These are phyloP conservation scores for Drosophila acutilabella DNA, from an alignment of 2,888 invertebrate genomes.

Conservation along the genomic window DNA sequence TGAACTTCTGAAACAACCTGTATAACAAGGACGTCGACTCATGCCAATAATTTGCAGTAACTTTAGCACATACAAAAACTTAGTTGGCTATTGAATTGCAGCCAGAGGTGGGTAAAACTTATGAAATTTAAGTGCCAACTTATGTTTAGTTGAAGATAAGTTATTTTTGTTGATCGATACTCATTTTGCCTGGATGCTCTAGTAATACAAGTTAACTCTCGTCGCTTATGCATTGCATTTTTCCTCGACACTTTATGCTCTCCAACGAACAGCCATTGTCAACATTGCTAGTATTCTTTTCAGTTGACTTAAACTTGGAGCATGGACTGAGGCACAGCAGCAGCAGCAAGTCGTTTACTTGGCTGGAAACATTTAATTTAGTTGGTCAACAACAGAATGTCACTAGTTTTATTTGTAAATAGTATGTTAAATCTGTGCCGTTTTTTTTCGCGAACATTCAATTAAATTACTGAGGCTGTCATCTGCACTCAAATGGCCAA, in stretches of 20 bases:
- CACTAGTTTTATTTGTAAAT: not conserved
- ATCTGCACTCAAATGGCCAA: not conserved
- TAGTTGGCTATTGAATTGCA: slow-evolving; percentile 8
- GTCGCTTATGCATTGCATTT: slow-evolving; percentile 24
- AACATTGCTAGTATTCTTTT: not conserved
- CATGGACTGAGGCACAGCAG: not conserved
- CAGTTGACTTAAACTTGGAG: slow-evolving; percentile 26
- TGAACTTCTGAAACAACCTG: slow-evolving; percentile 17
- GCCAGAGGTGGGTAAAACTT: not conserved
- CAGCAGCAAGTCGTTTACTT: not conserved
- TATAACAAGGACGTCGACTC: slow-evolving; percentile 12
- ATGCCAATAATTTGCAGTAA: slow-evolving; percentile 9
- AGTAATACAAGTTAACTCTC: slow-evolving; percentile 23
- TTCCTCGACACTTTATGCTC: slow-evolving; percentile 4
- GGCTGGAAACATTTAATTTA: slow-evolving; percentile 32
- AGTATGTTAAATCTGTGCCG: not conserved
- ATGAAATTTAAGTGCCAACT: slow-evolving; percentile 11
- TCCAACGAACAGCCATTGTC: slow-evolving; percentile 18
- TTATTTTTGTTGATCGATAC: slow-evolving; percentile 38
- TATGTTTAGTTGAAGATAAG: not conserved
- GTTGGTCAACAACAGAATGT: slow-evolving; percentile 4
- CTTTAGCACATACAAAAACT: slow-evolving; percentile 7
- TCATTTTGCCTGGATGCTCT: slow-evolving; percentile 12
- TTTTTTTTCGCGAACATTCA: not conserved
- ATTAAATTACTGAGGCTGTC: slow-evolving; percentile 21